These are phyloP conservation scores for Necrosyrtes monachus DNA, from an alignment of 2,797 vertebrate species.

Conservation along the genomic window DNA sequence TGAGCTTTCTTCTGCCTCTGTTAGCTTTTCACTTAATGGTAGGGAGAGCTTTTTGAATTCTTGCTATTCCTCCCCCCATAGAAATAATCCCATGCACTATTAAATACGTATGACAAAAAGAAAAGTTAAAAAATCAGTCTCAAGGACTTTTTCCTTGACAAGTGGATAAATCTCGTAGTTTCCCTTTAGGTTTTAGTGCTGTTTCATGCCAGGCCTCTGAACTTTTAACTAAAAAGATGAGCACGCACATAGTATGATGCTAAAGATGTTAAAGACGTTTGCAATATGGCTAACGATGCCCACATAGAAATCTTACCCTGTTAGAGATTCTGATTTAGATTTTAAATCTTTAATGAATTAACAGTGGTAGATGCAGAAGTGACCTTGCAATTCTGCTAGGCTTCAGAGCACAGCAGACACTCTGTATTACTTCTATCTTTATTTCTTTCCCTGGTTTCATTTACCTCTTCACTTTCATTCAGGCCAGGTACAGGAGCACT, in stretches of 20 bases:
- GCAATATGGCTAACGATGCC: accelerated
- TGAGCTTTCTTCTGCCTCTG: background rate
- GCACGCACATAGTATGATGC: background rate
- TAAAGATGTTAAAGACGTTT: background rate
- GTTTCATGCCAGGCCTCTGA: background rate
- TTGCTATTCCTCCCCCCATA: background rate
- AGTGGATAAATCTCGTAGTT: background rate
- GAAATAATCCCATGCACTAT: background rate
- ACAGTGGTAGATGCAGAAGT: background rate
- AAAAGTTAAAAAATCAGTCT: background rate
- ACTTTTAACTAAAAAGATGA: background rate
- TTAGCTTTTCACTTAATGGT: background rate
- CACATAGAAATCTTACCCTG: background rate
- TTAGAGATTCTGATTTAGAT: background rate
- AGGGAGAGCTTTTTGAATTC: background rate
- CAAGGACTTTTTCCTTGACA: background rate
- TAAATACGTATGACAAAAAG: background rate
- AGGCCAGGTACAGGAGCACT: background rate
- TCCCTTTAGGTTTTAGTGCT: background rate
- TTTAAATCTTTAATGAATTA: background rate
- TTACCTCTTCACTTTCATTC: background rate
- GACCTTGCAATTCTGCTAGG: background rate
- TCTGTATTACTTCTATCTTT: background rate
- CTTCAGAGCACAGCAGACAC: background rate
- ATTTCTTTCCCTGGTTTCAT: background rate